Base-by-base conservation (phyloP, 2,113 vertebrate species). In the Cairina moschata region DNA sequence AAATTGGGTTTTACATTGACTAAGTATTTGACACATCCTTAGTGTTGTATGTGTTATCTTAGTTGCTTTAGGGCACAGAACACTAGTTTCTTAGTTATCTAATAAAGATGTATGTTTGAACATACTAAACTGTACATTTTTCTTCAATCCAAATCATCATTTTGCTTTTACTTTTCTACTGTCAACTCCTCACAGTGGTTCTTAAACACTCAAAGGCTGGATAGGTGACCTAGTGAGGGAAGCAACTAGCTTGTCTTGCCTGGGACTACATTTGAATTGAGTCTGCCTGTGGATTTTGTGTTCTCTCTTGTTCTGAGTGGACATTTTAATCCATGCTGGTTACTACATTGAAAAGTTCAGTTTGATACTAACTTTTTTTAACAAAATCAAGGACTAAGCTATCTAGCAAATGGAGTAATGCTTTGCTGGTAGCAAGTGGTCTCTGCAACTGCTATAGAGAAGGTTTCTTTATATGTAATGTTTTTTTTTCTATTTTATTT, bases 161-260 rank as follows among this genome's bases (percentile, higher is more conserved):
- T 98, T 98, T 98, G 94, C 97, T 98, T 98, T 98, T 98, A 94
- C 86, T 96, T 98, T 98, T 97, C 97, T 98, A 93, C 96, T 97
- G 96, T 97, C 96, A 97, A 85, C 95, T 97, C 96, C 97, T 98
- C 96, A 97, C 97, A 95, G 96, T 97, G 96, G 96, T 93, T 97
- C 96, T 96, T 96, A 96, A 97, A 96, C 80, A 96, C 95, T 87
- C 94, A 93, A 97, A 95, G 93, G 96, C 92, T 98, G 90, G 85
- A 66, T 97, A 98, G 96, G 90, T 97, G 96, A 93, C 93, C 84
- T 97, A 97, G 73, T 92, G 91, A 97, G 96, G 95, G 92, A 96
- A 95, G 80, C 93, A 96, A 93, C 86, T 94, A 96, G 97, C 95
- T 96, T 95, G 97, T 96, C 96, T 97, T 96, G 94, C 97, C 96